Percentiles rank a stretch among this genome's conserved stretches.
These are phyloP conservation scores for Polydrusus tereticollis DNA, from an alignment of 2,888 invertebrate species.

Conservation along the genomic window DNA sequence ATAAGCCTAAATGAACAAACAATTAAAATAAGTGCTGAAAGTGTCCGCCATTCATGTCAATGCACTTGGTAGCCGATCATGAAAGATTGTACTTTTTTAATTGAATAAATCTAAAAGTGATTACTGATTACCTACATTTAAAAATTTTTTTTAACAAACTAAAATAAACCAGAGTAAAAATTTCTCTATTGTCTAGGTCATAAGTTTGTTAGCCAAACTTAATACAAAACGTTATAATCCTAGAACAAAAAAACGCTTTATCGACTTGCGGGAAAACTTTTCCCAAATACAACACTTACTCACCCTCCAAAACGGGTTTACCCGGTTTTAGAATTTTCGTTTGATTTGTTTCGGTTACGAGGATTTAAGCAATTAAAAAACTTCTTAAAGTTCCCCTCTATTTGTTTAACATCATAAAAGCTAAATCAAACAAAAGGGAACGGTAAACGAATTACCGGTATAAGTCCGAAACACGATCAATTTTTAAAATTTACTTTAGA, in stretches of 20 bases:
- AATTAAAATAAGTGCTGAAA: too few species aligned
- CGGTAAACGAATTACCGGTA: slow-evolving; percentile 1
- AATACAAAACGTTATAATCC: neutral
- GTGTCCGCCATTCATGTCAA: too few species aligned
- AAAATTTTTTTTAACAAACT: too few species aligned
- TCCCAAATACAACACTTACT: slow-evolving; percentile 18
- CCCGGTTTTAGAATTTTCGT: neutral
- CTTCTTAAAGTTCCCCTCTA: slow-evolving; percentile 18
- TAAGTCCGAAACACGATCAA: neutral
- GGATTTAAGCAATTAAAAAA: slow-evolving; percentile 22
- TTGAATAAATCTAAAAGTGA: too few species aligned
- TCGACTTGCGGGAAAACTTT: neutral
- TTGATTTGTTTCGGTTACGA: slow-evolving; percentile 21
- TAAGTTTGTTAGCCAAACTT: neutral
- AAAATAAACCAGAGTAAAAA: too few species aligned
- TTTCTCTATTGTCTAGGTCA: neutral
- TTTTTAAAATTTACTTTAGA: neutral
- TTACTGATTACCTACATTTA: too few species aligned
- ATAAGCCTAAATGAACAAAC: too few species aligned
- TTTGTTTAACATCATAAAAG: slow-evolving; percentile 15
- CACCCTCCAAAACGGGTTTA: neutral
- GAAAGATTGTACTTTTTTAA: too few species aligned
- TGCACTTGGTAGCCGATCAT: too few species aligned
- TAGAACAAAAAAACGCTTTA: neutral
- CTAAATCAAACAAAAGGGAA: slow-evolving; percentile 3